Evolutionary conservation across 2,797 vertebrate species (phyloP), one percentile per base, ranked within the genome.

Genomic region (Hipposideros larvatus): DNA sequence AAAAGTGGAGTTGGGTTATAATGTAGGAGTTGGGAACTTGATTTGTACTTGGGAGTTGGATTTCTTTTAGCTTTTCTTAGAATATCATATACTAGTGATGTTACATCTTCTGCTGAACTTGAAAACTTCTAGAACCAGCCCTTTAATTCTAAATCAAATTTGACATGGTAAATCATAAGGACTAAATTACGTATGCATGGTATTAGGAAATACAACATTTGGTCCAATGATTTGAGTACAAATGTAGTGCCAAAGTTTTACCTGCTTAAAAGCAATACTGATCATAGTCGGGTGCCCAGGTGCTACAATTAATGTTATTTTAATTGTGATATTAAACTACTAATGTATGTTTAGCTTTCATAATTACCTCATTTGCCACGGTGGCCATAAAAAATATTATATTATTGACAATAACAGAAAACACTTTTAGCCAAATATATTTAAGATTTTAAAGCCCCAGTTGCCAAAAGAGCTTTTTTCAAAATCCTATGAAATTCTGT

Each of bases 111-210:
- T 82, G 22, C 51, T 74, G 75, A 73, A 46, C 46, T 63, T 91
- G n/a, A 73, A 88, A 91, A 89, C 4, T 74, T 83, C 37, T 9
- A 90, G 79, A 96, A 90, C 48, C 11, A 70, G 13, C 53, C 24
- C 21, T 82, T 94, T 59, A 84, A 43, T 87, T 90, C 46, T 94
- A 48, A 83, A 31, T 89, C 37, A 94, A 19, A 68, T 90, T 95
- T 75, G 59, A 43, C n/a, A 26, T 5, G 5, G 46, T 80, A 77
- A 86, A 1, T 57, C 63, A 11, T 61, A 63, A 95, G 34, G n/a
- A 79, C 90, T 79, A 87, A 86, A 83, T 94, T 84, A 57, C 13
- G 11, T n/a, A 13, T 74, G 28, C 1, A 4, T 79, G 18, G 22
- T 65, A 34, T 78, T 94, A 82, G 68, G 43, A 87, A 94, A 70